Evolutionary conservation across 2,113 vertebrate genomes (phyloP), one percentile per base, ranked within the genome.

Genomic region (Pseudonaja textilis): DNA sequence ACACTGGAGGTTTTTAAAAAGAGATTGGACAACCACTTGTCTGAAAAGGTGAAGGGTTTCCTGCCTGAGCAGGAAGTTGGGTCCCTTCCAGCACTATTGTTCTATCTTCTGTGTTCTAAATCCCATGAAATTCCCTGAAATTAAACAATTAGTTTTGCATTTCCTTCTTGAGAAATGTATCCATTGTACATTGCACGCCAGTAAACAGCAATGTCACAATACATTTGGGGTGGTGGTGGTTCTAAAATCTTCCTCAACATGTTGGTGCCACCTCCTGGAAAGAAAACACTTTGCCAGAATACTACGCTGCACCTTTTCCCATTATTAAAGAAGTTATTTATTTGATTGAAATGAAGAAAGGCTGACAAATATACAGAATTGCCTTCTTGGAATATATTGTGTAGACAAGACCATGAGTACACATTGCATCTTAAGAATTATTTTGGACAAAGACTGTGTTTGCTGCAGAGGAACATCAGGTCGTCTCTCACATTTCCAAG

Each of bases 191-290:
- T 34, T 64, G 64, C 47, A 1, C 64, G 9, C 11, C 23, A 11
- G 4, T 11, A 55, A 16, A 45, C 23, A 34, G 18, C 47, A 29
- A 29, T 5, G 14, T 34, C 16, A 14, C 14, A 57, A 56, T 23
- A 25, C 8, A 34, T 69, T 59, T 23, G 29, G 12, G 10, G 11
- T 0, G 26, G 29, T 12, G 22, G 20, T 55, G 22, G 26, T 54
- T 61, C 47, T n/a, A 88, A 93, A 89, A 42, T 93, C 86, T 89
- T 87, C 8, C 69, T 93, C 94, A 96, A 91, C 93, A 89, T 95
- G 10, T 61, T 74, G 92, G 94, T 89, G 94, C 96, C 97, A 96
- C 92, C 96, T 97, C 94, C 91, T 93, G 96, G 96, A 9, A 9
- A 18, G n/a, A 91, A 93, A 61, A 20, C 1, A 16, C 11, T 20